Evolutionary conservation across 1,140 invertebrate species (phyloP).

Genomic region (Drosophila grimshawi): DNA sequence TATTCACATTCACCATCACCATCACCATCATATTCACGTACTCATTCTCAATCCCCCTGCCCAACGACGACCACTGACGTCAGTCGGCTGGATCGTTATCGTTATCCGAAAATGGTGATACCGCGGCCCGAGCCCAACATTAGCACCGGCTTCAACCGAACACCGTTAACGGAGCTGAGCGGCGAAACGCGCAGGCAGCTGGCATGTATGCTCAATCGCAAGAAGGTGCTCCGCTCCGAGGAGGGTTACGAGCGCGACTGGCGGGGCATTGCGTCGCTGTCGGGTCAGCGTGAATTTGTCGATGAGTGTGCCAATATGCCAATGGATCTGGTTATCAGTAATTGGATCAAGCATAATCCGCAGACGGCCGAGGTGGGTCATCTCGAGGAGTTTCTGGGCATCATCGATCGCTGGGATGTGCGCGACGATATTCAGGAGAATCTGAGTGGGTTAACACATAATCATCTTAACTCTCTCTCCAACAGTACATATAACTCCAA

Average conservation of each 20-base stretch:
- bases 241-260: slow-evolving; percentile 88
- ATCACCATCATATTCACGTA: slow-evolving; percentile 13
- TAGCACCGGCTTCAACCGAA: slow-evolving; percentile 66
- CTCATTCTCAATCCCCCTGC: slow-evolving; percentile 39
- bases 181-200: slow-evolving; percentile 84
- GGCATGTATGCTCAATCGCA: slow-evolving; percentile 86
- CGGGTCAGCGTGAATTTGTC: slow-evolving; percentile 60
- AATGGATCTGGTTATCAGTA: slow-evolving; percentile 85
- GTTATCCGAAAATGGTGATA: slow-evolving; percentile 66
- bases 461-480: not conserved
- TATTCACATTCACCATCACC: slow-evolving; percentile 25
- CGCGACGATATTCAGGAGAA: slow-evolving; percentile 86
- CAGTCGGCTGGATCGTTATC: slow-evolving; percentile 66
- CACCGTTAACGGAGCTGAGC: slow-evolving; percentile 84
- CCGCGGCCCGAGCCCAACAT: slow-evolving; percentile 43
- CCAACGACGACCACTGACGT: slow-evolving; percentile 56
- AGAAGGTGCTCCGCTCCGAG: slow-evolving; percentile 86
- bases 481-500: not conserved
- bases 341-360: slow-evolving; percentile 84
- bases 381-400: slow-evolving; percentile 85
- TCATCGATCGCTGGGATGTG: slow-evolving; percentile 89
- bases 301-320: slow-evolving; percentile 85
- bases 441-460: slow-evolving; percentile 85
- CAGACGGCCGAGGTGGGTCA: slow-evolving; percentile 85
- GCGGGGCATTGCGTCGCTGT: slow-evolving; percentile 87